These are phyloP conservation scores for Cryptomyrus ogoouensis DNA, from an alignment of 2,113 vertebrate species.

Conservation along the genomic window DNA sequence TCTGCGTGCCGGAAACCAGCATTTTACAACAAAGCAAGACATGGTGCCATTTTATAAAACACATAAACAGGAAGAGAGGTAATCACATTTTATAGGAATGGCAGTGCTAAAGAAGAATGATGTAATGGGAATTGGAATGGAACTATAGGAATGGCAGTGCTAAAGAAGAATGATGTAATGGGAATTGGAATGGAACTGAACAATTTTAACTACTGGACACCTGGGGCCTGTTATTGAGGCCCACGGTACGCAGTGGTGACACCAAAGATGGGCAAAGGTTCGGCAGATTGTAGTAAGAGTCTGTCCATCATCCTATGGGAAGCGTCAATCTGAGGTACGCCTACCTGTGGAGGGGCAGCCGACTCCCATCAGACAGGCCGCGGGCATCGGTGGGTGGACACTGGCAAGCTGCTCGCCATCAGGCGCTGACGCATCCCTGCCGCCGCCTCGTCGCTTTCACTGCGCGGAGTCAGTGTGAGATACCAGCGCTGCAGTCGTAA, in stretches of 20 bases:
- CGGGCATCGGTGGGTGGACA: neutral
- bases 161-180: neutral
- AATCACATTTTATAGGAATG: neutral
- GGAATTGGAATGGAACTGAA: neutral
- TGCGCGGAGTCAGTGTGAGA: neutral
- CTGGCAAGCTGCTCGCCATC: neutral
- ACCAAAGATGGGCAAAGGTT: neutral
- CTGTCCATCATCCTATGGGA: neutral
- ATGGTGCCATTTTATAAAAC: neutral
- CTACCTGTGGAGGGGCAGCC: neutral
- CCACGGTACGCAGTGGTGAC: neutral
- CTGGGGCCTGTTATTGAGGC: neutral
- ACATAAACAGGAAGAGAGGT: neutral
- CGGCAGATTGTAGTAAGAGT: neutral
- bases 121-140: neutral
- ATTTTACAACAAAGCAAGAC: constrained; percentile 4
- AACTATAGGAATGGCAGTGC: neutral
- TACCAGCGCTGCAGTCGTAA: neutral
- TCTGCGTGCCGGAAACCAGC: neutral
- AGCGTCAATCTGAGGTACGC: too few relatives aligned
- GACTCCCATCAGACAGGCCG: neutral
- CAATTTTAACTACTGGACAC: neutral
- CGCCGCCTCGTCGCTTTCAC: neutral
- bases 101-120: neutral
- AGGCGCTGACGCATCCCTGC: neutral